Evolutionary conservation across 2,888 invertebrate species (phyloP), one percentile per base, ranked within the genome.

Genomic region (Hoplodrina blanda): DNA sequence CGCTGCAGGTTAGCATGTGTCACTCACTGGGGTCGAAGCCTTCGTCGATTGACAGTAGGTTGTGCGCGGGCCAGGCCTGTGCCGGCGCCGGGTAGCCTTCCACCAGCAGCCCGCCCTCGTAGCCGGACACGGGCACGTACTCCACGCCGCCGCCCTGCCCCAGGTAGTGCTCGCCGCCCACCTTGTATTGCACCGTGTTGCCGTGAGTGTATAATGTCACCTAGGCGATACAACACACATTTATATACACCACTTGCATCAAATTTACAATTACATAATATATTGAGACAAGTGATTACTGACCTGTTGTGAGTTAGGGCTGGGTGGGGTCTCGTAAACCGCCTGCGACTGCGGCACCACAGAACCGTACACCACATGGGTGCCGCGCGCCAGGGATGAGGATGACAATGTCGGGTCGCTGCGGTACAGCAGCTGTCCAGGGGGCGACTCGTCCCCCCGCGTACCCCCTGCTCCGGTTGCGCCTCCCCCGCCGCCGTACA

Each of bases 341-440:
- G 94, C 91, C 88, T 95, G 93, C 80, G 93, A 91, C 87, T 92
- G 95, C 76, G 93, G 93, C 85, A 92, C 93, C 79, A 94, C 93
- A 57, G 94, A 91, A 80, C 93, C 93, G 90, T 94, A 96, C 4
- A 96, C 93, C n/a, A 96, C 93, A 85, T 95, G 95, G 52, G 96
- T 94, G 52, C 94, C 95, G 63, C 96, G 96, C 76, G 90, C 87
- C 79, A 97, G 92, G n/a, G 96, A 96, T 0, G 97, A 96, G 0
- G 97, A 97, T 0, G 97, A 96, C 62, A 97, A 92, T 59, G 97
- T 97, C n/a, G 97, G 97, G 89, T 97, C 97, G 73, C 96, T 96
- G 80, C 97, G 97, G 89, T 97, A 97, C 86, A 97, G 93, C 70
- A 97, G 94, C 83, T 96, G 96, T 3, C 94, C 94, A 0, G 97